These are phyloP conservation scores for Uloborus diversus DNA, from an alignment of 1,140 invertebrate species.

Conservation along the genomic window DNA sequence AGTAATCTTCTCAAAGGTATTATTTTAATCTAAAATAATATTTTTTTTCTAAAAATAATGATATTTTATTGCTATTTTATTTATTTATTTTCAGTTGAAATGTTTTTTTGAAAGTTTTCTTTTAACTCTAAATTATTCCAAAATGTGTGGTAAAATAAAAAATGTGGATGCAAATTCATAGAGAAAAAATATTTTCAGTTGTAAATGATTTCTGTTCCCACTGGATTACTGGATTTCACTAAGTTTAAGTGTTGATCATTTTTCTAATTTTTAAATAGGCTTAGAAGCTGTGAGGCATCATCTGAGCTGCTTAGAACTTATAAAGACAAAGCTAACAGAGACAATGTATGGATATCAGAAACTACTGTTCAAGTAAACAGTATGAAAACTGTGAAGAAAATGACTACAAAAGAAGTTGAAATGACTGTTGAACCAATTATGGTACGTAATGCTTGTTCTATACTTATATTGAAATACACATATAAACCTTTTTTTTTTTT, in stretches of 20 bases:
- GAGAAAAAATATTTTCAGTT: no score
- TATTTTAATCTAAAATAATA: no score
- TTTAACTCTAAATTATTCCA: constrained; percentile 31
- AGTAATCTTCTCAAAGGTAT: no score
- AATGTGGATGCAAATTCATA: no score
- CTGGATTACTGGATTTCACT: no score
- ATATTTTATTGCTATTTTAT: no score
- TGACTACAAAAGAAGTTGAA: constrained; percentile 55
- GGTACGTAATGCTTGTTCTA: constrained; percentile 69
- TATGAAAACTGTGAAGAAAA: constrained; percentile 50
- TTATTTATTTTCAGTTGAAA: no score
- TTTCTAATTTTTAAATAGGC: constrained; percentile 67
- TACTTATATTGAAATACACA: neutral
- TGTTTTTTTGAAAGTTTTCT: neutral
- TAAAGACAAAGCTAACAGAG: constrained; percentile 83
- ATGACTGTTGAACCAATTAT: constrained; percentile 78
- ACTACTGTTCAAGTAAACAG: constrained; percentile 77
- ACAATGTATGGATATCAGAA: constrained; percentile 87
- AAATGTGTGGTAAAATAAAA: no score
- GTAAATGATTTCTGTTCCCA: no score
- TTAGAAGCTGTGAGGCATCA: constrained; percentile 85
- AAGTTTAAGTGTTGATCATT: neutral
- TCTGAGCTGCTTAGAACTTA: constrained; percentile 87
- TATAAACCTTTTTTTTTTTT: neutral
- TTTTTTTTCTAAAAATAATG: no score